A percentile compares a stretch with the other conserved stretches of the same genome.
phyloP scores from a whole-genome alignment of 2,113 vertebrate species.

The Stigmatopora nigra region DNA sequence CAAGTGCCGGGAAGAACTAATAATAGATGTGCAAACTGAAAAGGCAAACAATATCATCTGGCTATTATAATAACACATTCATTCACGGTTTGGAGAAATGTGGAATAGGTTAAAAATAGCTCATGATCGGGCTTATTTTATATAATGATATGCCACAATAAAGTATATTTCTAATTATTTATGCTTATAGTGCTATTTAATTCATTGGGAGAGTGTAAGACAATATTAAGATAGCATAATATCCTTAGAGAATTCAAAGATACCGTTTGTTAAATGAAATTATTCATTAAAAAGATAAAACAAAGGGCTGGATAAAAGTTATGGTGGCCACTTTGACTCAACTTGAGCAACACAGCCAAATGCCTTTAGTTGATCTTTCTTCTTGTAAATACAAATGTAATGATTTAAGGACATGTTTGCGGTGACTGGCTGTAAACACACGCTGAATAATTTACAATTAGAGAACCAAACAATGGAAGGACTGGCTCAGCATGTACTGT shows the following conservation, averaged over 20 bases:
- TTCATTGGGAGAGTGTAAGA: too few relatives aligned
- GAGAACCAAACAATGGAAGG: conserved; percentile 15
- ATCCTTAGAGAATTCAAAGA: too few relatives aligned
- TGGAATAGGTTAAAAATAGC: neutral
- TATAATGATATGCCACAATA: too few relatives aligned
- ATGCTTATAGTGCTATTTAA: too few relatives aligned
- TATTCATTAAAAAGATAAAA: too few relatives aligned
- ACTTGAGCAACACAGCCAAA: neutral
- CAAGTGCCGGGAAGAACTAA: conserved; percentile 11
- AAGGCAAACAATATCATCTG: neutral
- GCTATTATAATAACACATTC: neutral
- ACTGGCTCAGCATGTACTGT: neutral
- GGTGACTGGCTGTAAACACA: conserved; percentile 22
- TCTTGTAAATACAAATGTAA: neutral
- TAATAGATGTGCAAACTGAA: conserved; percentile 7
- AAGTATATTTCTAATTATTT: too few relatives aligned
- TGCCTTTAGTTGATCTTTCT: neutral
- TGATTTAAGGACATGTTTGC: conserved; percentile 14
- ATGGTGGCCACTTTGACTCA: too few relatives aligned
- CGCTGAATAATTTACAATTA: conserved; percentile 54
- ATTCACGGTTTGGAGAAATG: neutral
- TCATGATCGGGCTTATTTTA: too few relatives aligned
- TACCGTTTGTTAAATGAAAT: too few relatives aligned
- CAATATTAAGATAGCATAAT: too few relatives aligned
- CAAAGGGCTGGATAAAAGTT: too few relatives aligned